phyloP scores from a whole-genome alignment of 2,113 vertebrate genomes.

The Pollimyrus isidori region DNA sequence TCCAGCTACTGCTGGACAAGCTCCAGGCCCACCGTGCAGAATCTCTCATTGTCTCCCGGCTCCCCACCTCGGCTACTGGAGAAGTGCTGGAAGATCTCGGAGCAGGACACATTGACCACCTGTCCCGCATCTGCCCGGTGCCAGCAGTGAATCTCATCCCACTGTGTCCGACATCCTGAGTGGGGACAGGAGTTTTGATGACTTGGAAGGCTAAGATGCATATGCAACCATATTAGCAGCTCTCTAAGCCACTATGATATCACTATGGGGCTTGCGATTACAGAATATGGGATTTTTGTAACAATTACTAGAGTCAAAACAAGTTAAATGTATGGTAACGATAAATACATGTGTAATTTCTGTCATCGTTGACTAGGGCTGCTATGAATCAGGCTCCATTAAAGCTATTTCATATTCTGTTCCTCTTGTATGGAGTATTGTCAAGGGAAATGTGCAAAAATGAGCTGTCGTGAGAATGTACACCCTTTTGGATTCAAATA shows the following conservation, averaged over 20 bases:
- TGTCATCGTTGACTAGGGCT: neutral
- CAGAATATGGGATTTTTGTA: neutral
- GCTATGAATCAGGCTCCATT: neutral
- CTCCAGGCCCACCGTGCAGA: neutral
- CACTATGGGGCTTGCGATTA: neutral
- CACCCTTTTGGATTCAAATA: neutral
- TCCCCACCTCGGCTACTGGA: constrained; percentile 58
- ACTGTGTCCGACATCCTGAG: constrained; percentile 58
- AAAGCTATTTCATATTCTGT: neutral
- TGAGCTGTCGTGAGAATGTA: neutral
- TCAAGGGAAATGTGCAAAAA: neutral
- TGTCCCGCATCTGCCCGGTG: constrained; percentile 51
- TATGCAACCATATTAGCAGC: neutral
- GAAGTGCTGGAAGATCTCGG: constrained; percentile 58
- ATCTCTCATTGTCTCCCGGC: neutral
- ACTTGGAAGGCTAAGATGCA: neutral
- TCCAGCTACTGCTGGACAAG: neutral
- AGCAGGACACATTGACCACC: constrained; percentile 59
- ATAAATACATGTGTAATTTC: neutral
- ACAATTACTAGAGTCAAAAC: neutral
- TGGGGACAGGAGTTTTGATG: neutral
- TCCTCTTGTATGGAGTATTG: neutral
- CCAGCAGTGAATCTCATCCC: constrained; percentile 66
- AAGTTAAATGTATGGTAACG: neutral
- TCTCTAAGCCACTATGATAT: neutral